Evolutionary conservation across 2,888 invertebrate genomes (phyloP), one percentile per base, ranked within the genome.

Genomic region (Yponomeuta plumbellus): DNA sequence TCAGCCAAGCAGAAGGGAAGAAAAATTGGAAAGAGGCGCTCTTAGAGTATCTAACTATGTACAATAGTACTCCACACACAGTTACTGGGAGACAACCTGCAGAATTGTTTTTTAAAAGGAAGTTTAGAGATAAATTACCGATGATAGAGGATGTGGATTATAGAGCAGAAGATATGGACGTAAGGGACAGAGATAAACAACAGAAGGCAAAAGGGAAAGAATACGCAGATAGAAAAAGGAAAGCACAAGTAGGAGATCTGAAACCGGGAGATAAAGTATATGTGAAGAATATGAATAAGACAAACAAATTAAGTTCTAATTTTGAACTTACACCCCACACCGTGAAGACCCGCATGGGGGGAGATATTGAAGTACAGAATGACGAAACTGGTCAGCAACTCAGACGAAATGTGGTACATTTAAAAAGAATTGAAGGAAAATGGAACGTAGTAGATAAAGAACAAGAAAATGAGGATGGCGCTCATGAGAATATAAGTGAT

Each of bases 1-100:
- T 77, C 0, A 62, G 71, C 10, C 34, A 64, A 11, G 10, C 1
- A 1, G 70, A 72, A 58, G n/a, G n/a, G n/a, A 73, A 71, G 52
- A 58, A 13, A 34, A 66, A 73, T 34, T 23, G 66, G 63, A 66
- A 68, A 62, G 68, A 68, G 21, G 61, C 65, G n/a, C 20, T 72
- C 0, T 57, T 64, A 10, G 26, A 66, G 20, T 72, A 71, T 57
- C 13, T 71, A 1, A 69, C 58, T 11, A 69, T 70, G 70, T 71
- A 66, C 64, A 66, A 66, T 21, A 44, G 44, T n/a, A 66, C 66
- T n/a, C 66, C 66, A 5, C 66, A 66, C 52, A 21, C 66, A 63
- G 63, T 64, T 1, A 66, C 66, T 2, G 66, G 66, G 62, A 66
- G 20, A n/a, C 56, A 56, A 2, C 66, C 66, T 2, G 26, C 57